A percentile compares a stretch with the other conserved stretches of the same genome.
These are phyloP conservation scores for Cantharis rustica DNA, from an alignment of 2,888 invertebrate genomes.

Conservation along the genomic window DNA sequence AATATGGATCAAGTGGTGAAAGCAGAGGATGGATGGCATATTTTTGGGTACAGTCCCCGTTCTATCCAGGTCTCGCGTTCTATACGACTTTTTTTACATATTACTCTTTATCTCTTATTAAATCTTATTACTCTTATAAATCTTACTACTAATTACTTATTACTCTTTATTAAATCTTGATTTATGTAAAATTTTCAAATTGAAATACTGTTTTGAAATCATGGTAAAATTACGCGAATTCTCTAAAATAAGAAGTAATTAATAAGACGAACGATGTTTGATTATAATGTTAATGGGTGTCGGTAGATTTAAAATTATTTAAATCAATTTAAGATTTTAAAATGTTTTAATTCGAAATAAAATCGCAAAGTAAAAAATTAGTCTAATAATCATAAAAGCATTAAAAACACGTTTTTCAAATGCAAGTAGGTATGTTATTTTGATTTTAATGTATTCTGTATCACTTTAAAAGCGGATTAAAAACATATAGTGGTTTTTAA, in stretches of 20 bases:
- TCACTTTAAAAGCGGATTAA: conserved; percentile 30
- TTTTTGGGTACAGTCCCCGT: no score
- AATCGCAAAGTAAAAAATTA: background rate
- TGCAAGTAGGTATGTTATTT: conserved; percentile 1
- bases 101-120: no score
- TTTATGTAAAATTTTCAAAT: no score
- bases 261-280: background rate
- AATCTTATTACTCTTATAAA: no score
- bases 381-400: background rate
- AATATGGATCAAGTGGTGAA: no score
- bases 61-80: no score
- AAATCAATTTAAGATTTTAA: background rate
- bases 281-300: background rate
- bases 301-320: background rate
- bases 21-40: no score
- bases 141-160: no score
- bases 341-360: background rate
- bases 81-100: background rate
- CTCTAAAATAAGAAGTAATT: background rate
- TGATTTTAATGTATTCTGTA: conserved; percentile 26
- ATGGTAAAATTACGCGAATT: background rate
- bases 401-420: conserved; percentile 1
- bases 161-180: no score
- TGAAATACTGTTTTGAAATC: no score
- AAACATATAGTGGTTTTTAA: conserved; percentile 33